Percentiles rank a stretch among this genome's conserved stretches.
Evolutionary conservation across 2,888 invertebrate genomes (phyloP).

Genomic region (Euproctis similis): DNA sequence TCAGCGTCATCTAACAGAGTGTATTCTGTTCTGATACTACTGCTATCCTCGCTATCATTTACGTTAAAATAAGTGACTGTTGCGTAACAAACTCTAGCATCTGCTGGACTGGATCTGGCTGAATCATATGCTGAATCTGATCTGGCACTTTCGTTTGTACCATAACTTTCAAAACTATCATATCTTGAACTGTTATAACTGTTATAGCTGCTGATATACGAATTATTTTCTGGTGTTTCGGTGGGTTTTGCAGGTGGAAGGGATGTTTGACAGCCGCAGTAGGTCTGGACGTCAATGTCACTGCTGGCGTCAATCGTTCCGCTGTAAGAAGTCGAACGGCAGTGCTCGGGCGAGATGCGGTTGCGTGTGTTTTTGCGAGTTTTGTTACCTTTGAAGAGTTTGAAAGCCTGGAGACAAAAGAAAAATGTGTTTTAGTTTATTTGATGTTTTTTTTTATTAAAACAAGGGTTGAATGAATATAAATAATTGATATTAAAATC

Average conservation of each 20-base stretch:
- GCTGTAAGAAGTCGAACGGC: conserved; percentile 55
- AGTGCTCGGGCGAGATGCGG: conserved; percentile 54
- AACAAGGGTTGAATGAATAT: too few relatives aligned
- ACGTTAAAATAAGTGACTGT: conserved; percentile 65
- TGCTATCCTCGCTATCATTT: conserved; percentile 63
- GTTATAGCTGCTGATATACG: conserved; percentile 50
- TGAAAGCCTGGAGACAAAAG: conserved; percentile 55
- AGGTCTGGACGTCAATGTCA: conserved; percentile 56
- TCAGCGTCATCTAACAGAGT: conserved; percentile 58
- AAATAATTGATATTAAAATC: too few relatives aligned
- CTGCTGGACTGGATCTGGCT: conserved; percentile 50
- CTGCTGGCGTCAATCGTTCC: conserved; percentile 62
- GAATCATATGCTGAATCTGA: conserved; percentile 69
- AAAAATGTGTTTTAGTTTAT: conserved; percentile 1
- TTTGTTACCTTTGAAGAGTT: conserved; percentile 59
- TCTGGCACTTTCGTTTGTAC: conserved; percentile 32
- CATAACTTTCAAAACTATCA: conserved; percentile 46
- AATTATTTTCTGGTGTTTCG: conserved; percentile 46
- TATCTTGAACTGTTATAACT: conserved; percentile 53
- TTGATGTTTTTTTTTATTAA: not conserved
- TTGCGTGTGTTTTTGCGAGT: conserved; percentile 50
- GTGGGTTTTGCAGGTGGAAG: conserved; percentile 40
- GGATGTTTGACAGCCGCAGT: conserved; percentile 59
- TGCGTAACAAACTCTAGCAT: conserved; percentile 52
- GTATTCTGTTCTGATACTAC: conserved; percentile 64